These are phyloP conservation scores for Bombyx mori DNA, from an alignment of 1,140 invertebrate species.

Conservation along the genomic window ASM3026992v2 NC_085116.1:15961001-15961500, in stretches of 20 bases:
- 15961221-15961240: conserved; percentile 95
- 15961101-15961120: conserved; percentile 74
- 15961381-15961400: too few relatives aligned
- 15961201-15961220: conserved; percentile 91
- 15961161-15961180: conserved; percentile 94
- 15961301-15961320: conserved; percentile 93
- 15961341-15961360: conserved; percentile 93
- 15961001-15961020: too few relatives aligned
- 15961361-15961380: conserved; percentile 27
- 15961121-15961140: conserved; percentile 95
- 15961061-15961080: too few relatives aligned
- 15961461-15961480: too few relatives aligned
- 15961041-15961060: too few relatives aligned
- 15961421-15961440: too few relatives aligned
- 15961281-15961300: conserved; percentile 91
- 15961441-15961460: too few relatives aligned
- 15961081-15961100: neutral
- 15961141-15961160: conserved; percentile 89
- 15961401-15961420: too few relatives aligned
- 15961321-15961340: conserved; percentile 90
- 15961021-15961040: too few relatives aligned
- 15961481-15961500: too few relatives aligned
- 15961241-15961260: conserved; percentile 94
- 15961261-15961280: conserved; percentile 94
- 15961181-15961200: conserved; percentile 81